A percentile compares a stretch with the other conserved stretches of the same genome.
Conservation (phyloP, 1,140 invertebrate species). For the Sitophilus oryzae region DNA sequence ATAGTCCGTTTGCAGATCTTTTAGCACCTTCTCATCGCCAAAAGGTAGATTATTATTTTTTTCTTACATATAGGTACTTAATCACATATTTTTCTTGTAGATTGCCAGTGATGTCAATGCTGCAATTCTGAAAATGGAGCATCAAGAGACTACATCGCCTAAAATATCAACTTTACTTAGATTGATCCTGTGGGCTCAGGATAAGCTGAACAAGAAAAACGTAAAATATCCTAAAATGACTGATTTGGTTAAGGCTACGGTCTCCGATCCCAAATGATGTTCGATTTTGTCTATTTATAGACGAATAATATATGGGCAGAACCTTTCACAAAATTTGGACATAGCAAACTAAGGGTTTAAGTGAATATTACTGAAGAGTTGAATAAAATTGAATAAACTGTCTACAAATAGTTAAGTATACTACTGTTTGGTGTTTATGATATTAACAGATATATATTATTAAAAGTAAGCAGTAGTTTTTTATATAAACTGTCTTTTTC, state of each 20-base stretch:
- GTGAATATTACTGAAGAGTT: too few relatives aligned
- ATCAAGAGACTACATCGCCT: slow-evolving; percentile 80
- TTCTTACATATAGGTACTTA: neutral
- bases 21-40: slow-evolving; percentile 88
- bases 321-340: too few relatives aligned
- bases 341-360: too few relatives aligned
- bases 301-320: slow-evolving; percentile 11
- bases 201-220: slow-evolving; percentile 90
- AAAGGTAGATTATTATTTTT: slow-evolving; percentile 58
- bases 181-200: slow-evolving; percentile 91
- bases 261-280: slow-evolving; percentile 67
- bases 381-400: too few relatives aligned
- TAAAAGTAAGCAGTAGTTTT: too few relatives aligned
- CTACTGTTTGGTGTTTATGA: too few relatives aligned
- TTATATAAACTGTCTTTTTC: too few relatives aligned
- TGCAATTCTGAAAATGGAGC: slow-evolving; percentile 88
- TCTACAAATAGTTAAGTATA: too few relatives aligned
- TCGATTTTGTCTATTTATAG: slow-evolving; percentile 23
- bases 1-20: slow-evolving; percentile 91
- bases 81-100: slow-evolving; percentile 48
- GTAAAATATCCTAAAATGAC: slow-evolving; percentile 91
- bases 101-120: slow-evolving; percentile 96
- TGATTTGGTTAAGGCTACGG: slow-evolving; percentile 72
- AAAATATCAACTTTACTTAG: slow-evolving; percentile 87
- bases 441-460: too few relatives aligned